A percentile compares a stretch with the other conserved stretches of the same genome.
Conservation (phyloP, 2,797 vertebrate species). For the Astyanax mexicanus region DNA sequence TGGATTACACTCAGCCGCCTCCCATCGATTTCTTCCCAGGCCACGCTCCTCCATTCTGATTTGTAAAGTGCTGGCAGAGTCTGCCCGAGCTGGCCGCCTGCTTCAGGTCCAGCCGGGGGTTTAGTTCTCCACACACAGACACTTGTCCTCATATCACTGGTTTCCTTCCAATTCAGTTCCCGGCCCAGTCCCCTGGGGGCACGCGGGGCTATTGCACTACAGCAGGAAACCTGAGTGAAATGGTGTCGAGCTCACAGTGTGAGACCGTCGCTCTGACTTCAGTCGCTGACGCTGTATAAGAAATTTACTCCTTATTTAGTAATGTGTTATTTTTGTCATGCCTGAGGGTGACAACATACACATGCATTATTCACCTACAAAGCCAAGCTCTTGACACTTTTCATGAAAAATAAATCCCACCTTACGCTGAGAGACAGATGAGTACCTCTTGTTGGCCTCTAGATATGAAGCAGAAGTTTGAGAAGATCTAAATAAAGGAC, state of each 20-base stretch:
- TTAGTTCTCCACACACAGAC: constrained; percentile 40
- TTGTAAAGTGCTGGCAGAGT: constrained; percentile 64
- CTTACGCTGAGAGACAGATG: no score
- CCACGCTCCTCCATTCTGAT: constrained; percentile 65
- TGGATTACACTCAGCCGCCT: constrained; percentile 61
- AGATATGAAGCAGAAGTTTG: no score
- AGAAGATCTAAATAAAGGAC: no score
- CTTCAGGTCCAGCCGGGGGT: constrained; percentile 31
- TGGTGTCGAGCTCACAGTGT: constrained; percentile 22
- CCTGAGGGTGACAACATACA: constrained; percentile 1
- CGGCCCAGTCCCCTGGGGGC: constrained; percentile 29
- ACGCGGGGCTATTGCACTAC: constrained; percentile 29
- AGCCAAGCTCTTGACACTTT: not conserved
- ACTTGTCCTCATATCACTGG: constrained; percentile 40
- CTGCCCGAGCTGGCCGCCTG: constrained; percentile 20
- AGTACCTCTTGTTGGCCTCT: no score
- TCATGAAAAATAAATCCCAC: not conserved
- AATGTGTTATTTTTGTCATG: not conserved
- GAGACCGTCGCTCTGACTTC: constrained; percentile 12
- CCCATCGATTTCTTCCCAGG: constrained; percentile 69
- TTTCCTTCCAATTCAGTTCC: constrained; percentile 36
- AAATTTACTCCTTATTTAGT: constrained; percentile 18
- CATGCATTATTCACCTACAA: not conserved
- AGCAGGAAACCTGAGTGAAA: constrained; percentile 38
- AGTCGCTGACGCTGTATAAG: constrained; percentile 14